A percentile compares a stretch with the other conserved stretches of the same genome.
These are phyloP conservation scores for Rotaria macrura DNA, from an alignment of 2,888 invertebrate species.

Conservation along the genomic window DNA sequence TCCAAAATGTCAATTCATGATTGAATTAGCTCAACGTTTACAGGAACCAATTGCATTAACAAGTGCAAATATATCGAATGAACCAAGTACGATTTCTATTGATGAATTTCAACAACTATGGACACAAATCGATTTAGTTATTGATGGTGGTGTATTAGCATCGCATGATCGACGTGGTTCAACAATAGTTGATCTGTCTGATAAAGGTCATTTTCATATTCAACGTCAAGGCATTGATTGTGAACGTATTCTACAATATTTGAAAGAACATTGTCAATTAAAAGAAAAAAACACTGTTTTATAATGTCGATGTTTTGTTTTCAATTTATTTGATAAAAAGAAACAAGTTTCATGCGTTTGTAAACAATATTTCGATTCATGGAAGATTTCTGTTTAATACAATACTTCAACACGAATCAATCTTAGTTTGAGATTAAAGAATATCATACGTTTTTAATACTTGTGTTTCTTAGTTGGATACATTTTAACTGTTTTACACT, in stretches of 20 bases:
- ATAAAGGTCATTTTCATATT: conserved; percentile 61
- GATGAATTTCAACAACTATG: conserved; percentile 72
- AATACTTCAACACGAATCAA: too few species aligned
- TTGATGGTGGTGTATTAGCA: conserved; percentile 66
- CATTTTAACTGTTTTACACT: too few species aligned
- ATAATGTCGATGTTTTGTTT: neutral
- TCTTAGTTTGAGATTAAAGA: too few species aligned
- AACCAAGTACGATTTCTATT: conserved; percentile 66
- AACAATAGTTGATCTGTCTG: conserved; percentile 78
- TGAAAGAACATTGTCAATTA: conserved; percentile 1
- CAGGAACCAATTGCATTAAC: conserved; percentile 76
- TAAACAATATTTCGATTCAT: too few species aligned
- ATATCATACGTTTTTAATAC: too few species aligned
- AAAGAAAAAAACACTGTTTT: neutral
- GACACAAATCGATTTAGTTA: conserved; percentile 67
- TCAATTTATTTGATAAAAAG: neutral
- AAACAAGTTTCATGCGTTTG: neutral
- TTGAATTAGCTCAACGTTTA: conserved; percentile 53
- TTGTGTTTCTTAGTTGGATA: too few species aligned
- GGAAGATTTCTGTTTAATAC: too few species aligned
- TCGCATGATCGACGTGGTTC: conserved; percentile 57
- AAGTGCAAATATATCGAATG: conserved; percentile 78
- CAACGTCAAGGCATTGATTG: neutral
- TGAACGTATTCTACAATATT: neutral
- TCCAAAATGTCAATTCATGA: conserved; percentile 70